Conservation (phyloP, 2,797 vertebrate species). For the Myotis daubentonii region DNA sequence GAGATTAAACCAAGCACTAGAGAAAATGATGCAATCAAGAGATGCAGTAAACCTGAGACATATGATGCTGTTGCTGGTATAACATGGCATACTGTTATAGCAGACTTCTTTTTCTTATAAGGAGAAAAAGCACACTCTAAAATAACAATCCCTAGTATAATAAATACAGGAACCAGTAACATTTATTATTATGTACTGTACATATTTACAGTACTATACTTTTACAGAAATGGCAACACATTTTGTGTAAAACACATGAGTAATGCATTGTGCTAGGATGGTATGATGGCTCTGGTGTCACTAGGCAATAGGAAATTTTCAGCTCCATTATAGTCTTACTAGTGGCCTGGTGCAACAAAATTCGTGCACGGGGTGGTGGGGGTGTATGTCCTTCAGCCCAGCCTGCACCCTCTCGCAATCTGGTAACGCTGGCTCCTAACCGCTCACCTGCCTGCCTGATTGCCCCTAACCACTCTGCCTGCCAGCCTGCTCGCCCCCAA, state of each 20-base stretch:
- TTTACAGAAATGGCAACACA: not conserved
- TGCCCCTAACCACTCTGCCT: too few species aligned
- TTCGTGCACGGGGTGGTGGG: too few species aligned
- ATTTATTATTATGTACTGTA: not conserved
- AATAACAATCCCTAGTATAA: not conserved
- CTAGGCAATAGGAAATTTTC: not conserved
- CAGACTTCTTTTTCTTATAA: not conserved
- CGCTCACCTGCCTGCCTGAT: too few species aligned
- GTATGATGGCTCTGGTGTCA: not conserved
- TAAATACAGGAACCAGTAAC: not conserved
- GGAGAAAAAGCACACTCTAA: not conserved
- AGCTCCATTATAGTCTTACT: not conserved
- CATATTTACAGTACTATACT: not conserved
- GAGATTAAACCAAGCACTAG: not conserved
- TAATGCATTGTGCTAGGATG: too few species aligned
- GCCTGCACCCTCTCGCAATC: too few species aligned
- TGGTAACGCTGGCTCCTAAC: too few species aligned
- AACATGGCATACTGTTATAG: not conserved
- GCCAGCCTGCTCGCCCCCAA: too few species aligned
- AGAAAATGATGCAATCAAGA: not conserved
- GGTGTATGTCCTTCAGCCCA: too few species aligned
- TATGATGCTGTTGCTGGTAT: not conserved
- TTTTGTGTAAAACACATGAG: not conserved
- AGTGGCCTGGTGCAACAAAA: too few species aligned
- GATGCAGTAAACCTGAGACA: not conserved